Conservation (phyloP, 2,113 vertebrate genomes). For the Puntigrus tetrazona region DNA sequence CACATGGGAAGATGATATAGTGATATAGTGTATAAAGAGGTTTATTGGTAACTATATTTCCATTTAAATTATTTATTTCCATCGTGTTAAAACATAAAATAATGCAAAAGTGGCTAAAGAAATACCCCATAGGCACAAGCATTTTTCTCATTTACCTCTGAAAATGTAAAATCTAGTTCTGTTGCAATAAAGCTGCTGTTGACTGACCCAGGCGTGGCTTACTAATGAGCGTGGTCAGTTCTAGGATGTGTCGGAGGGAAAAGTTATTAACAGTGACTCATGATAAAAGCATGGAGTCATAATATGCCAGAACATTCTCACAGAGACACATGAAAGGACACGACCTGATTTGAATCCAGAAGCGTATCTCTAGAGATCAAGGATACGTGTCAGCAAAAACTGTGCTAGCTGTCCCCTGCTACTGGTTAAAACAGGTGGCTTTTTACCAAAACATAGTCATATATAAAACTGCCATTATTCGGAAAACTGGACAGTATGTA, state of each 20-base stretch:
- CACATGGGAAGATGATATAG: too few species aligned
- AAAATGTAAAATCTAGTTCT: background rate
- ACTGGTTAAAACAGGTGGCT: background rate
- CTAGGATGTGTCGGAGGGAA: background rate
- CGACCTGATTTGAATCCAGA: constrained; percentile 42
- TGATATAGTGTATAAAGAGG: too few species aligned
- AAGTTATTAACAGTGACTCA: background rate
- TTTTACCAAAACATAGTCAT: background rate
- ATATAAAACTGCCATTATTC: background rate
- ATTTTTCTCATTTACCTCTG: background rate
- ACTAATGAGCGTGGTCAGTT: background rate
- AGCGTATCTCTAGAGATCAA: constrained; percentile 18
- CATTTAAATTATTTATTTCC: background rate
- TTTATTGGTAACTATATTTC: too few species aligned
- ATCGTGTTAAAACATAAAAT: background rate
- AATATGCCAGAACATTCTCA: constrained; percentile 8
- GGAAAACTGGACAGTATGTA: too few species aligned
- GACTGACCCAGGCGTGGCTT: background rate
- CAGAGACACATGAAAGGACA: constrained; percentile 32
- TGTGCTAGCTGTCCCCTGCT: background rate
- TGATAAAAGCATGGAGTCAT: background rate
- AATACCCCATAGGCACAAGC: background rate
- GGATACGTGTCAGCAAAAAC: constrained; percentile 22
- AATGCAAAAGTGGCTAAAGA: too few species aligned
- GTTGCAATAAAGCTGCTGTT: background rate